These are phyloP conservation scores for Maniola hyperantus DNA, from an alignment of 2,888 invertebrate genomes.

Conservation along the genomic window DNA sequence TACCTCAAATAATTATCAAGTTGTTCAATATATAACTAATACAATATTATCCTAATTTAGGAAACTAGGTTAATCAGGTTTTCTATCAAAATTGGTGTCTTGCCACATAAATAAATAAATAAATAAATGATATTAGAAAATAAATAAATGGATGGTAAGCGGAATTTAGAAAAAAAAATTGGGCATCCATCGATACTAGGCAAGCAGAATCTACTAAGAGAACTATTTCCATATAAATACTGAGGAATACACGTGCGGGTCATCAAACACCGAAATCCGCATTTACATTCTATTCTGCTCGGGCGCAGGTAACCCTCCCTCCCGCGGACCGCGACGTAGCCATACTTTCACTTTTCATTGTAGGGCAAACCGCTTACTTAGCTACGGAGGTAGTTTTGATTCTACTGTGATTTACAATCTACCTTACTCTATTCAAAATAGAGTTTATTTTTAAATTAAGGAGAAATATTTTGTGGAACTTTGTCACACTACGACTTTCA, in stretches of 20 bases:
- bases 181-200: conserved; percentile 38
- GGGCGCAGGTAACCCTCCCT: conserved; percentile 56
- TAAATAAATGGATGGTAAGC: background rate
- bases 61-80: no score
- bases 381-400: conserved; percentile 45
- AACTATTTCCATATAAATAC: conserved; percentile 23
- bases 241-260: conserved; percentile 49
- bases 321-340: conserved; percentile 51
- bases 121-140: no score
- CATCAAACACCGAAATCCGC: conserved; percentile 73
- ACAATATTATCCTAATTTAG: no score
- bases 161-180: conserved; percentile 17
- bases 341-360: conserved; percentile 80
- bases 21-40: no score
- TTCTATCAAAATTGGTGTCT: no score
- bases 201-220: conserved; percentile 32
- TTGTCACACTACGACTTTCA: conserved; percentile 46
- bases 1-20: background rate
- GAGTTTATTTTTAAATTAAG: conserved; percentile 36
- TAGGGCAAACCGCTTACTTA: conserved; percentile 65
- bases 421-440: conserved; percentile 15
- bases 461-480: conserved; percentile 46
- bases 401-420: conserved; percentile 32
- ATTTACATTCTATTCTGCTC: conserved; percentile 68
- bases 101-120: no score